Evolutionary conservation across 2,888 invertebrate species (phyloP), one percentile per base, ranked within the genome.

Genomic region (Agonopterix arenella): DNA sequence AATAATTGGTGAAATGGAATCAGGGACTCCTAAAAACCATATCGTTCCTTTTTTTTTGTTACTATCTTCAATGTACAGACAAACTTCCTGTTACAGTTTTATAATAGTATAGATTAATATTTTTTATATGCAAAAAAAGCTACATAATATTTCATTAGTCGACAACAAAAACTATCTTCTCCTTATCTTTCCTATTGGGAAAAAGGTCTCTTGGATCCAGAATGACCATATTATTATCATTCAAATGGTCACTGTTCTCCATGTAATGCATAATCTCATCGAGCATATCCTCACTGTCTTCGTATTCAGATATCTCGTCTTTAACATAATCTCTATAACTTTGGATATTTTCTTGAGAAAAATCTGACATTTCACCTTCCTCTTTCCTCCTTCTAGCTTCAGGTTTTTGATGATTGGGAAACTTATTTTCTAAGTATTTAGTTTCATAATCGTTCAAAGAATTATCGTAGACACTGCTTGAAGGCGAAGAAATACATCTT

Each of bases 191-290:
- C 55, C 83, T 76, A 50, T 85, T 85, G 0, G 88, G 84, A 13
- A 71, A 64, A 9, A 86, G 63, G 38, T 68, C 52, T 8, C 68
- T 68, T 0, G 83, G 70, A 52, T 83, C 67, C 45, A 84, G 60
- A 18, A 58, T 50, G 1, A 65, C 57, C 11, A 64, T 52, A 40
- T 59, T 52, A 40, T 59, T 61, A 13, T 56, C 60, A 44, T 49
- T 58, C 11, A n/a, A 11, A 40, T 11, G 9, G 38, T 77, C 76
- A 11, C 62, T 70, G n/a, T 58, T 70, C 53, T 75, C 74, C 18
- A 85, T 83, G 51, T 79, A 81, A 50, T 84, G 71, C 69, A 84
- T 70, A 64, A 89, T 85, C 67, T 86, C 88, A n/a, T 80, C 73
- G 0, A 85, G 66, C 80, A 89, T 83, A 52, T 76, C 70, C 44